Evolutionary conservation across 1,140 invertebrate genomes (phyloP).

Genomic region (Aphis gossypii): DNA sequence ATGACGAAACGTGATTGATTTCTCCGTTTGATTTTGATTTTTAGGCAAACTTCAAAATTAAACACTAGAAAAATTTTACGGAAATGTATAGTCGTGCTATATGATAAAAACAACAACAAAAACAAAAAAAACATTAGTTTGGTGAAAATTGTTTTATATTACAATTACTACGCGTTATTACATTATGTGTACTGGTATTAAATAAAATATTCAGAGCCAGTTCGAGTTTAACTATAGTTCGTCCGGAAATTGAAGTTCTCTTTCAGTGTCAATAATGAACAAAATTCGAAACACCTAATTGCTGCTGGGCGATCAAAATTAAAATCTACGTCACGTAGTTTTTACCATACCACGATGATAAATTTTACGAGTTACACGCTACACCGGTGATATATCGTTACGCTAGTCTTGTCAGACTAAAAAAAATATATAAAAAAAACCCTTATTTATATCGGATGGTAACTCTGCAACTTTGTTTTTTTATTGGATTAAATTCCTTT

Average conservation of each 20-base stretch:
- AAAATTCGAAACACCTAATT: background rate
- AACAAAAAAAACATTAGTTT: background rate
- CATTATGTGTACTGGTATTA: background rate
- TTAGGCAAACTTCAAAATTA: too few species aligned
- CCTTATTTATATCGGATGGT: background rate
- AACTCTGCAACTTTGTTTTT: background rate
- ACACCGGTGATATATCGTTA: background rate
- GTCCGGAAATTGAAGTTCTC: background rate
- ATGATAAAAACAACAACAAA: too few species aligned
- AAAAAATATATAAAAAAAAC: background rate
- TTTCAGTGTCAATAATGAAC: constrained; percentile 1
- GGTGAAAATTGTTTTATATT: background rate
- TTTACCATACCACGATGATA: background rate
- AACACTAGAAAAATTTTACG: too few species aligned
- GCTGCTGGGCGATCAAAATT: background rate
- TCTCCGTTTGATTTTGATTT: too few species aligned
- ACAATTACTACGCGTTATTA: background rate
- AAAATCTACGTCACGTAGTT: background rate
- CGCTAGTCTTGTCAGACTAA: background rate
- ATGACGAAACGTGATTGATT: too few species aligned
- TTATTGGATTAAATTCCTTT: background rate
- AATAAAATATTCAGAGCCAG: background rate
- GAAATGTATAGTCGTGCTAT: too few species aligned
- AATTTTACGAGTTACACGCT: background rate
- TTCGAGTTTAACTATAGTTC: background rate